phyloP scores from a whole-genome alignment of 2,797 vertebrate genomes.

The Ibycter americanus region DNA sequence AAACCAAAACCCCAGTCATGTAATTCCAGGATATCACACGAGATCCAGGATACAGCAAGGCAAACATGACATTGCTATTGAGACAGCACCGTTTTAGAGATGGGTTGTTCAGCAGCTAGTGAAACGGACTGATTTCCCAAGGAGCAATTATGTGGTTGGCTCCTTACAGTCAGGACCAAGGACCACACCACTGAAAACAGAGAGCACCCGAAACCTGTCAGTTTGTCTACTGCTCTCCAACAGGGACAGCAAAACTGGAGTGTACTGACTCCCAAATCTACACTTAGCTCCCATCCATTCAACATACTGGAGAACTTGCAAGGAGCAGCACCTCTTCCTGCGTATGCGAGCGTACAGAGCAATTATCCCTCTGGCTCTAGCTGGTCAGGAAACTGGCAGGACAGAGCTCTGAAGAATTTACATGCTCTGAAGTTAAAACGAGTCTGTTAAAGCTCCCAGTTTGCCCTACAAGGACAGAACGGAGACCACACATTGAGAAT shows the following conservation, averaged over 20 bases:
- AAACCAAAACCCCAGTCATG: not conserved
- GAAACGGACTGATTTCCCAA: not conserved
- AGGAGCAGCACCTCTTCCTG: not conserved
- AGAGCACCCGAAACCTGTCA: not conserved
- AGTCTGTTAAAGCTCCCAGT: not conserved
- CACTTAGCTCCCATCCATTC: not conserved
- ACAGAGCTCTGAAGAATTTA: not conserved
- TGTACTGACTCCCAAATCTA: not conserved
- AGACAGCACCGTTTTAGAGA: not conserved
- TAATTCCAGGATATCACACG: not conserved
- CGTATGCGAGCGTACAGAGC: not conserved
- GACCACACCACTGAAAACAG: not conserved
- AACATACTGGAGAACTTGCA: not conserved
- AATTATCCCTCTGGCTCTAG: not conserved
- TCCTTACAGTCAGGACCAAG: not conserved
- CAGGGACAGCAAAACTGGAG: not conserved
- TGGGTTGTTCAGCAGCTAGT: not conserved
- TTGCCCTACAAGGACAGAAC: not conserved
- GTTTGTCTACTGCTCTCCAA: not conserved
- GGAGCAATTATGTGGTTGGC: not conserved
- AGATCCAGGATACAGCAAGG: not conserved
- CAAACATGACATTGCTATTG: not conserved
- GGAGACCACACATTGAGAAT: not conserved
- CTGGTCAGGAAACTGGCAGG: not conserved
- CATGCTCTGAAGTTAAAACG: not conserved